Base-by-base conservation (phyloP, 2,113 vertebrate genomes). In the Protobothrops mucrosquamatus region DNA sequence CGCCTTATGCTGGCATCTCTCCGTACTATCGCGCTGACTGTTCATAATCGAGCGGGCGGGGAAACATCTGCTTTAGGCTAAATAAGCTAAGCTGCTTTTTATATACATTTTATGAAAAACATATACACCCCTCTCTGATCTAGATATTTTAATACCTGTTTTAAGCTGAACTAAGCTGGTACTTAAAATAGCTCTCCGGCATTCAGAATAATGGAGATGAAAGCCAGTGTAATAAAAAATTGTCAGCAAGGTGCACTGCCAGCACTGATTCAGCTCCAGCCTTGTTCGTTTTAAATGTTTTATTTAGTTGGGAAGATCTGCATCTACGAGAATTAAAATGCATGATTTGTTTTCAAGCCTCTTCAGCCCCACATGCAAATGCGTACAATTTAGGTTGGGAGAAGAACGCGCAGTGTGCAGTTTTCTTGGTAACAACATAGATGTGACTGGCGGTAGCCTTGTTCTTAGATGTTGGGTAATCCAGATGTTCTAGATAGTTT, bases 131-230 rank as follows among this genome's bases (percentile, higher is more conserved):
- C 96, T 95, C 91, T 89, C 56, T 92, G 4, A n/a, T 94, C 86
- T 61, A 74, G 29, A 90, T 93, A 95, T 95, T 95, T 29, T 95
- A 96, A 94, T 94, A 94, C n/a, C 4, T 94, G 69, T 94, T 95
- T 96, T 95, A 92, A 96, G 90, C 6, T 96, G 95, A 96, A 94
- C 14, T 91, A 90, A 69, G 26, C 26, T 93, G n/a, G 48, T 88
- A 89, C 87, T 96, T 95, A 96, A 96, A 96, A 96, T 95, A 96
- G 92, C 90, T 96, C 48, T 43, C 86, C 97, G 94, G 96, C 92
- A 94, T 93, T 96, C 93, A 96, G 93, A 96, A 92, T 92, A 96
- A 96, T 96, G 57, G 94, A 89, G 94, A 94, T 93, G 91, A 95
- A 96, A 95, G 48, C 26, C 85, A 95, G 92, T 89, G 85, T 91